Base-by-base conservation (phyloP, 2,113 vertebrate genomes). In the Empidonax alnorum region DNA sequence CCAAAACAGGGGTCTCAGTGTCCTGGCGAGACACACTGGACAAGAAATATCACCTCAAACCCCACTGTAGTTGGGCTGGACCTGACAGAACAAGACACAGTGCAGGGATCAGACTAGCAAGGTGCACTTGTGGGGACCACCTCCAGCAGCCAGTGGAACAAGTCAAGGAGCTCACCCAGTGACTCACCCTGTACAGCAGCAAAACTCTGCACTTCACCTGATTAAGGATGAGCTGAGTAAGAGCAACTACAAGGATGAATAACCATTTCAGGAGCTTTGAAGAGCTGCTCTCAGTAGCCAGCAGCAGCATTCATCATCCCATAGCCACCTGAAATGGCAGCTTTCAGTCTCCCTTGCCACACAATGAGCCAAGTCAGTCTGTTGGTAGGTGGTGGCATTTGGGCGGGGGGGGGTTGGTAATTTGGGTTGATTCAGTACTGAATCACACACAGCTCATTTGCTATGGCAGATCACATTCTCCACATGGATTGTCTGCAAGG, bases 1-100 rank as follows among this genome's bases (percentile, higher is more conserved):
- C 7, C 55, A 44, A 30, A 44, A 5, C 0, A 0, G 25, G 16
- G 8, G 14, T 20, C 47, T 37, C 56, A 2, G 0, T 23, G 44
- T 87, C 49, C 35, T n/a, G 28, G 37, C 25, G 55, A 80, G 55
- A n/a, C 18, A 55, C 0, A 0, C 10, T 3, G 5, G 46, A 37
- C 30, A 39, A 69, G 46, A 41, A 84, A 31, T 5, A 52, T 20
- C 11, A 2, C 12, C 19, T 63, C 41, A 87, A 46, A 66, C 7
- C 9, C 27, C 1, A 1, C n/a, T 28, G 15, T 8, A 59, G 23
- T 41, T 47, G 68, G 58, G 39, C 39, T 69, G 80, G 41, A 69
- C 46, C 63, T 81, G 77, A 30, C 2, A 0, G 46, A 93, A 58
- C 33, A 65, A 30, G 4, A 33, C 8, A 10, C 33, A 37, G 39